phyloP scores from a whole-genome alignment of 2,888 invertebrate genomes.

The Conchocele bisecta region DNA sequence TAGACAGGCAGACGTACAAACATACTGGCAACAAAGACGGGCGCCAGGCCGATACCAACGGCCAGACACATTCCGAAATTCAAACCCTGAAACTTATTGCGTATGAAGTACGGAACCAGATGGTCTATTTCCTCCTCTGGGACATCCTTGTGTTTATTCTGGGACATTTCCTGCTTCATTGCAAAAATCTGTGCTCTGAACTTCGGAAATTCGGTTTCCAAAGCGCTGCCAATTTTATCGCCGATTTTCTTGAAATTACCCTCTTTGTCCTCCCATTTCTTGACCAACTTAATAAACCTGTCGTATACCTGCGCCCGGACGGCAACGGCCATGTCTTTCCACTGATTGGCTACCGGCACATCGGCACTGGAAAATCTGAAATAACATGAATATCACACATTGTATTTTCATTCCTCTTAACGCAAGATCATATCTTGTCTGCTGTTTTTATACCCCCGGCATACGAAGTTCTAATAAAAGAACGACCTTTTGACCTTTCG shows the following conservation, averaged over 20 bases:
- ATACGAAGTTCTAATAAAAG: too few species aligned
- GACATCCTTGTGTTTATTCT: neutral
- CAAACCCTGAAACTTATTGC: slow-evolving; percentile 44
- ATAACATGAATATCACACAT: neutral
- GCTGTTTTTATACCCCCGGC: too few species aligned
- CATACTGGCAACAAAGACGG: slow-evolving; percentile 64
- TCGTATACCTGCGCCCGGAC: slow-evolving; percentile 53
- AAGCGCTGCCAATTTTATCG: slow-evolving; percentile 47
- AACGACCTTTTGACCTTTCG: too few species aligned
- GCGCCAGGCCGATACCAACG: slow-evolving; percentile 66
- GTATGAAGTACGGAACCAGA: slow-evolving; percentile 52
- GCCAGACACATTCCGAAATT: slow-evolving; percentile 57
- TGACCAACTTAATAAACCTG: slow-evolving; percentile 47
- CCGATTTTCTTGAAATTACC: slow-evolving; percentile 56
- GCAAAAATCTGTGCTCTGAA: slow-evolving; percentile 61
- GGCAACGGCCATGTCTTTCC: slow-evolving; percentile 52
- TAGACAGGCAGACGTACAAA: slow-evolving; percentile 63
- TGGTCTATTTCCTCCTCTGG: slow-evolving; percentile 41
- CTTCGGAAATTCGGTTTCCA: slow-evolving; percentile 63
- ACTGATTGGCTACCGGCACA: slow-evolving; percentile 34
- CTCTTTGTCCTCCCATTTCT: slow-evolving; percentile 64
- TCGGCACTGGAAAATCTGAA: slow-evolving; percentile 41
- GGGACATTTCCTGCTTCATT: slow-evolving; percentile 59
- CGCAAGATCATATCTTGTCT: too few species aligned
- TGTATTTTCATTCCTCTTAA: too few species aligned